A percentile compares a stretch with the other conserved stretches of the same genome.
phyloP scores from a whole-genome alignment of 2,797 vertebrate species.

The Helicolenus hilgendorfi region DNA sequence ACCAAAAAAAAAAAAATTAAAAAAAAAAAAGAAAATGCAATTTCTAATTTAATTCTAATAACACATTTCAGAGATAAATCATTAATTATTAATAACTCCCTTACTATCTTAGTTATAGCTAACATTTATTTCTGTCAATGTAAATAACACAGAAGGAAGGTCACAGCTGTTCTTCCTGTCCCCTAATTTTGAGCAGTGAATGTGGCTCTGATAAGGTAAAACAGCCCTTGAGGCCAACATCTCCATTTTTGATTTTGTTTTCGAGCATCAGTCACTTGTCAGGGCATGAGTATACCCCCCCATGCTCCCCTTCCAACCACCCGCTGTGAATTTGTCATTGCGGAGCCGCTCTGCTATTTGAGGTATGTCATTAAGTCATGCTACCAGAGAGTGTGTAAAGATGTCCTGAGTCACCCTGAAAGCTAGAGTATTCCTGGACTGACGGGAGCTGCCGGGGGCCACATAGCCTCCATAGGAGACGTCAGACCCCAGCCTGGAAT shows the following conservation, averaged over 20 bases:
- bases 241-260: constrained; percentile 29
- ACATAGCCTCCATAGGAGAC: neutral
- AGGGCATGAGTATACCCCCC: constrained; percentile 27
- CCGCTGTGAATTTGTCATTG: constrained; percentile 30
- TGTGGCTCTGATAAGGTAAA: constrained; percentile 23
- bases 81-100: neutral
- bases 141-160: neutral
- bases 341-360: constrained; percentile 59
- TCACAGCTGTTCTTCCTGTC: constrained; percentile 35
- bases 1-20: too few species aligned
- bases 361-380: constrained; percentile 44
- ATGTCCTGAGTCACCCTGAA: constrained; percentile 62
- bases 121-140: neutral
- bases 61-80: neutral
- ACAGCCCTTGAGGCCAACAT: constrained; percentile 1
- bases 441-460: constrained; percentile 33
- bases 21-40: too few species aligned
- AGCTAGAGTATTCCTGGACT: constrained; percentile 33
- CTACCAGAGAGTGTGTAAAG: constrained; percentile 24
- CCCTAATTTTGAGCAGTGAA: constrained; percentile 23
- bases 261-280: constrained; percentile 47
- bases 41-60: neutral
- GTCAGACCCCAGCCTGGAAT: constrained; percentile 6
- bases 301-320: neutral
- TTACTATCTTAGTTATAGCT: neutral